phyloP scores from a whole-genome alignment of 2,888 invertebrate genomes.

The Autographa pulchrina region DNA sequence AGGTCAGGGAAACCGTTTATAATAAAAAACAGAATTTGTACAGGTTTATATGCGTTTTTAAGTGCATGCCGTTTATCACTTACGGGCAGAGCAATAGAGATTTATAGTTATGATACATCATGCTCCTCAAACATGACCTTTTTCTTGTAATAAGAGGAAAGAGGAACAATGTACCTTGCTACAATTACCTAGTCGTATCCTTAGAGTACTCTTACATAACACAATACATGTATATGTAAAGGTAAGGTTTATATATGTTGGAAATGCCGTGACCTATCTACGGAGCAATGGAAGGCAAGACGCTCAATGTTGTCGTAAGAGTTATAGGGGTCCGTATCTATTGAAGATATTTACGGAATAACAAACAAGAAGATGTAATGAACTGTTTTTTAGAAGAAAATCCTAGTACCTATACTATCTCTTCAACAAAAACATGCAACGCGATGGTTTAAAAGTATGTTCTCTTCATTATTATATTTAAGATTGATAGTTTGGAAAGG shows the following conservation, averaged over 20 bases:
- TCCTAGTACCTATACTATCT: background rate
- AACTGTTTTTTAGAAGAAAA: background rate
- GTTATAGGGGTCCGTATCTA: constrained; percentile 3
- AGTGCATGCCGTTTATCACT: background rate
- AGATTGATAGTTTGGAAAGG: no score
- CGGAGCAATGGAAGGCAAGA: constrained; percentile 1
- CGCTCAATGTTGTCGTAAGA: constrained; percentile 6
- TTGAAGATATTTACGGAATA: constrained; percentile 6
- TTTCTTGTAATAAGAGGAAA: background rate
- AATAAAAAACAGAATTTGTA: background rate
- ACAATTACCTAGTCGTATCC: background rate
- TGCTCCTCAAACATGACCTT: constrained; percentile 1
- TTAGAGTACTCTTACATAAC: background rate
- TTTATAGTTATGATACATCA: background rate
- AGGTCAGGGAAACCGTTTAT: background rate
- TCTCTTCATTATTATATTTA: no score
- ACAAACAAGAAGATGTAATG: background rate
- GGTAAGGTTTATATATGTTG: constrained; percentile 5
- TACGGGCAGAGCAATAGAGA: background rate
- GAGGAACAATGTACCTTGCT: background rate
- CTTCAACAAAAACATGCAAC: background rate
- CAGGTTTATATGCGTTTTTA: background rate
- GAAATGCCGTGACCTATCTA: constrained; percentile 8
- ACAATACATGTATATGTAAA: background rate
- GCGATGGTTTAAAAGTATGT: no score